A percentile compares a stretch with the other conserved stretches of the same genome.
phyloP scores from a whole-genome alignment of 2,113 vertebrate genomes.

The Cynopterus brachyotis region DNA sequence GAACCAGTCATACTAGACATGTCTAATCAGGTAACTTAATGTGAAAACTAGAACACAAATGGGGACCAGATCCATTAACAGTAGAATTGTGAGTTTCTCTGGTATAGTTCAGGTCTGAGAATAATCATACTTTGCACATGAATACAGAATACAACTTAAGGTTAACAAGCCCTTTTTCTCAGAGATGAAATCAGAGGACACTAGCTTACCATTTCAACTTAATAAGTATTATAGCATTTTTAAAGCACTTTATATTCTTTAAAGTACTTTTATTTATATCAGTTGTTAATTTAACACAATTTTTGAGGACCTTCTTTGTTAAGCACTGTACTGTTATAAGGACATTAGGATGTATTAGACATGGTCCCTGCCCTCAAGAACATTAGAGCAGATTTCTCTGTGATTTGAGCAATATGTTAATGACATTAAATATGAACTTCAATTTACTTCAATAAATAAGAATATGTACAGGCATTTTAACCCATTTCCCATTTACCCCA shows the following conservation, averaged over 20 bases:
- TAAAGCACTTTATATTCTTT: background rate
- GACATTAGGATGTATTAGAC: background rate
- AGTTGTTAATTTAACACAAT: background rate
- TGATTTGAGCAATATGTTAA: background rate
- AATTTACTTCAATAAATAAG: background rate
- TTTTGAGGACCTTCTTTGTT: background rate
- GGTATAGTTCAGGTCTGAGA: background rate
- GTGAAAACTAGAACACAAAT: background rate
- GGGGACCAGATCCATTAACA: background rate
- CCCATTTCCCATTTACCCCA: no score
- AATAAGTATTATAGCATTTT: background rate
- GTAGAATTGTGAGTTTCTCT: background rate
- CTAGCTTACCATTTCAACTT: background rate
- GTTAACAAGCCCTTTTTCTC: background rate
- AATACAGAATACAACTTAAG: background rate
- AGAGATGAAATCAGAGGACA: background rate
- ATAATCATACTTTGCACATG: background rate
- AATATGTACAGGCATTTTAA: background rate
- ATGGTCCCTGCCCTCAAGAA: background rate
- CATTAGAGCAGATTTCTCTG: background rate
- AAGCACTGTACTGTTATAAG: background rate
- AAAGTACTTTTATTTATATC: background rate
- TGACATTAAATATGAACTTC: background rate
- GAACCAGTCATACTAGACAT: background rate
- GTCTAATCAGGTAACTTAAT: background rate